Percentiles rank a stretch among this genome's conserved stretches.
phyloP scores from a whole-genome alignment of 1,140 invertebrate species.

The Harlomillsia oculata region DNA sequence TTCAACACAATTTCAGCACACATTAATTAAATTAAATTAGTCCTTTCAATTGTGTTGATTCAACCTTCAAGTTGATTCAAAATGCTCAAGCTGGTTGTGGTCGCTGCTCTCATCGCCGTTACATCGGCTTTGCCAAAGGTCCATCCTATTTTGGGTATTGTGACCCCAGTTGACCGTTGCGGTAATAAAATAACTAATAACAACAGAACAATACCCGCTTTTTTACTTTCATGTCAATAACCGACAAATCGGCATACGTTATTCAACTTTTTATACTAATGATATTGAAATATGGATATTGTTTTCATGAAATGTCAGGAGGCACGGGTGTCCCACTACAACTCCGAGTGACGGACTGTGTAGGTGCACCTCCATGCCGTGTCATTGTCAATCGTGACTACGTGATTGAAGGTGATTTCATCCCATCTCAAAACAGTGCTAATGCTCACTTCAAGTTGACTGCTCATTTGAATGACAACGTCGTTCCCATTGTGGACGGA shows the following conservation, averaged over 20 bases:
- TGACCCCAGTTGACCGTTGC: not conserved
- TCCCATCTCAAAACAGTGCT: not conserved
- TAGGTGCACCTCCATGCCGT: conserved; percentile 1
- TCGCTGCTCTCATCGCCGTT: not conserved
- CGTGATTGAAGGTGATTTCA: conserved; percentile 3
- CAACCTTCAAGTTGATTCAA: too few relatives aligned
- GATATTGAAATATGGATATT: not conserved
- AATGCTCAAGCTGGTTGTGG: not conserved
- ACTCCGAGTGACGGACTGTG: not conserved
- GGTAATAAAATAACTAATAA: not conserved
- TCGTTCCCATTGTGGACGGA: not conserved
- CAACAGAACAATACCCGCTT: not conserved
- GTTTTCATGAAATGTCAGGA: not conserved
- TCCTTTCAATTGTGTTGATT: too few relatives aligned
- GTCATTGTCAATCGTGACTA: not conserved
- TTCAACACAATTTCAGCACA: too few relatives aligned
- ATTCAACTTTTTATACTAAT: not conserved
- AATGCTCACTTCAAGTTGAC: not conserved
- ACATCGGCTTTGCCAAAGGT: not conserved
- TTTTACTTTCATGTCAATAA: not conserved
- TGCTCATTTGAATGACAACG: too few relatives aligned
- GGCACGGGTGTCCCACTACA: not conserved
- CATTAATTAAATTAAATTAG: too few relatives aligned
- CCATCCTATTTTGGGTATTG: too few relatives aligned
- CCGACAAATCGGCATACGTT: not conserved